Base-by-base conservation (phyloP, 2,888 invertebrate species). In the Branchellion lobata region DNA sequence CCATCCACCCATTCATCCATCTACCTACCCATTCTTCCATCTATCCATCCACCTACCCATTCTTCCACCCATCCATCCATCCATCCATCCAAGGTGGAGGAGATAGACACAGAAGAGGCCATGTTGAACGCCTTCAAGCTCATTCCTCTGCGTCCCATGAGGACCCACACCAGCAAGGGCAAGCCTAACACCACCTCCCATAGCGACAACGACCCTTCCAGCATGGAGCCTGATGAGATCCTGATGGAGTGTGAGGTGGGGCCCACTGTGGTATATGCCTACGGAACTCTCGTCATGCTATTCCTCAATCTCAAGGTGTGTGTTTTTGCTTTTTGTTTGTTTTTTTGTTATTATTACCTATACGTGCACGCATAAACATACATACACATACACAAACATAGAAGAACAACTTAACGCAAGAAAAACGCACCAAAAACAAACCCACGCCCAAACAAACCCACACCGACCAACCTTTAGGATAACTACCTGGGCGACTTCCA, bases 401-500 rank as follows among this genome's bases (percentile, higher is more conserved):
- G n/a, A n/a, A n/a, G n/a, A n/a, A n/a, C n/a, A n/a, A n/a, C n/a
- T n/a, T n/a, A n/a, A n/a, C n/a, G n/a, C n/a, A n/a, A n/a, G n/a
- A n/a, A n/a, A n/a, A n/a, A n/a, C n/a, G n/a, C n/a, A n/a, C n/a
- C n/a, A n/a, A n/a, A n/a, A n/a, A n/a, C n/a, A n/a, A n/a, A n/a
- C n/a, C n/a, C n/a, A n/a, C n/a, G n/a, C n/a, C n/a, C n/a, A n/a
- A n/a, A n/a, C n/a, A n/a, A n/a, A n/a, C n/a, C n/a, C n/a, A n/a
- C n/a, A n/a, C n/a, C n/a, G n/a, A n/a, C n/a, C n/a, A n/a, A n/a
- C n/a, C n/a, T n/a, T n/a, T n/a, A 92, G 90, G 97, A 99, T 89
- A 98, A 98, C 86, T 94, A 98, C 83, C 95, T 99, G 87, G 98
- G 98, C 0, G 96, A 95, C 88, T 94, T 96, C 89, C 96, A 98